A percentile compares a stretch with the other conserved stretches of the same genome.
Conservation (phyloP, 2,797 vertebrate genomes). For the Clarias laeviceps region DNA sequence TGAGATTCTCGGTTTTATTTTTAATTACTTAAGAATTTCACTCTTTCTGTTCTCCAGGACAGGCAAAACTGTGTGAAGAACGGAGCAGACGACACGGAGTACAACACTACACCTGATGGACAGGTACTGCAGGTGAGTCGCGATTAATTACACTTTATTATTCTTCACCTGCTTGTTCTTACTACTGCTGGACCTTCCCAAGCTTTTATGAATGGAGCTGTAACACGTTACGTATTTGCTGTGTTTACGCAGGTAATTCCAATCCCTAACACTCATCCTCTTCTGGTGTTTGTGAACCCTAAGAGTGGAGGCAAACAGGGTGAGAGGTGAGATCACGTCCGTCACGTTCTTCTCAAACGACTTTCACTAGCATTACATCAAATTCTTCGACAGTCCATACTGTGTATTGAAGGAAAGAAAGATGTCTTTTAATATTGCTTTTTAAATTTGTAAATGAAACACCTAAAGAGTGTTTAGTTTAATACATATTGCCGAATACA, state of each 20-base stretch:
- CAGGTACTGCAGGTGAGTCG: conserved; percentile 84
- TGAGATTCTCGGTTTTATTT: no score
- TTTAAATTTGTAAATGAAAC: background rate
- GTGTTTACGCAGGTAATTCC: conserved; percentile 76
- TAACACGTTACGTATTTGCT: background rate
- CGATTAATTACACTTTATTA: background rate
- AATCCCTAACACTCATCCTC: conserved; percentile 81
- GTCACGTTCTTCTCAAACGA: background rate
- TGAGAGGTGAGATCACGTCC: conserved; percentile 76
- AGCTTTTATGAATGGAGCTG: no score
- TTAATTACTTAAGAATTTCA: background rate
- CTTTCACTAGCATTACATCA: background rate
- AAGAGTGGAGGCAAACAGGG: conserved; percentile 96
- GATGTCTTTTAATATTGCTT: background rate
- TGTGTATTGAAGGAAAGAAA: background rate
- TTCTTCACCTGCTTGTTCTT: background rate
- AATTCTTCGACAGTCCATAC: background rate
- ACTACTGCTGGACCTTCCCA: background rate
- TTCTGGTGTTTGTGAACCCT: conserved; percentile 92
- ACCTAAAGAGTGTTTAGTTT: background rate
- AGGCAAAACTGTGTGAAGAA: conserved; percentile 80
- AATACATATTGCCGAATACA: background rate
- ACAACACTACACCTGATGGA: conserved; percentile 83
- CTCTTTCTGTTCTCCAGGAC: conserved; percentile 68
- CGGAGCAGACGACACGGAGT: conserved; percentile 73